Evolutionary conservation across 1,140 invertebrate genomes (phyloP).

Genomic region (Ceratina japonica): DNA sequence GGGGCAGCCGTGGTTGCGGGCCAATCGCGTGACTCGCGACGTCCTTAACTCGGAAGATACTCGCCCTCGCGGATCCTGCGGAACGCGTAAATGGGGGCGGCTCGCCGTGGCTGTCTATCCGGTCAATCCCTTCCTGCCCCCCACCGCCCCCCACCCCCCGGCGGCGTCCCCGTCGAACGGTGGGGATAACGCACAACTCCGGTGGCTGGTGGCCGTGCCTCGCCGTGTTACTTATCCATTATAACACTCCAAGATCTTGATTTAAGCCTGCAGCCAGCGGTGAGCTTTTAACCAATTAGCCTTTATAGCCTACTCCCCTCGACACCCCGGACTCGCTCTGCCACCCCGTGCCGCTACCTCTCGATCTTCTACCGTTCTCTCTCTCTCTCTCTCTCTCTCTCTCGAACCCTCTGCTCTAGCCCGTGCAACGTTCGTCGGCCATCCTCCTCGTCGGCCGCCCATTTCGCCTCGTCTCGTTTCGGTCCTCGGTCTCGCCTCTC

Average conservation of each 20-base stretch:
- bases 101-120: conserved; percentile 35
- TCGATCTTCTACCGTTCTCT: too few species aligned
- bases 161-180: conserved; percentile 40
- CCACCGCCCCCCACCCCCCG: conserved; percentile 36
- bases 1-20: conserved; percentile 66
- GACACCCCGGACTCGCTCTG: conserved; percentile 27
- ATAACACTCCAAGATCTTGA: conserved; percentile 81
- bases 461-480: too few species aligned
- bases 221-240: conserved; percentile 80
- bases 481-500: too few species aligned
- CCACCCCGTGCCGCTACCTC: conserved; percentile 28
- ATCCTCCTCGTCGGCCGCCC: too few species aligned
- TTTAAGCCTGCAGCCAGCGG: conserved; percentile 79
- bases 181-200: conserved; percentile 59
- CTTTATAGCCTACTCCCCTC: conserved; percentile 75
- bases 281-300: conserved; percentile 81
- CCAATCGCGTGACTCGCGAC: conserved; percentile 67
- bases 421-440: too few species aligned
- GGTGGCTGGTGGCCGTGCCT: conserved; percentile 69
- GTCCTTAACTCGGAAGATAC: conserved; percentile 73
- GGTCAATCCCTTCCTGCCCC: too few species aligned
- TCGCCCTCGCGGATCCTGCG: conserved; percentile 60
- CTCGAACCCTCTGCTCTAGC: too few species aligned
- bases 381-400: too few species aligned
- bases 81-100: conserved; percentile 39